phyloP scores from a whole-genome alignment of 2,888 invertebrate genomes.

The Acrobeloides nanus region DNA sequence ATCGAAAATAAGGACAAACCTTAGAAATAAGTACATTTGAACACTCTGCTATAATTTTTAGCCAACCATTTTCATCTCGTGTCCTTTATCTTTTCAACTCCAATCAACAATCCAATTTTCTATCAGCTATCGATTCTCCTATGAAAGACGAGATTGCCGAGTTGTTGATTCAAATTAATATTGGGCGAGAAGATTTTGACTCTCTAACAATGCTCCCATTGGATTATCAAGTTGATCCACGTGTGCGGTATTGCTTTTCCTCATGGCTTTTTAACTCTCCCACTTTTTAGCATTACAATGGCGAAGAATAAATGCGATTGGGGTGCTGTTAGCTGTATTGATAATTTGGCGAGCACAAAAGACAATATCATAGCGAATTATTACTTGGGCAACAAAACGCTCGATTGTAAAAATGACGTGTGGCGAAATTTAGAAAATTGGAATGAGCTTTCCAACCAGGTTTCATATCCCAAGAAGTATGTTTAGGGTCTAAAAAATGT shows the following conservation, averaged over 20 bases:
- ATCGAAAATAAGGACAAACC: too few species aligned
- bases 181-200: too few species aligned
- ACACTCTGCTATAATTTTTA: too few species aligned
- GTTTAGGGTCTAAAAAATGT: too few species aligned
- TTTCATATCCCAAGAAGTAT: conserved; percentile 5
- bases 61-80: too few species aligned
- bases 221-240: neutral
- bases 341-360: neutral
- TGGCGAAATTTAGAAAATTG: neutral
- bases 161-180: too few species aligned
- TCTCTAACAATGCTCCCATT: too few species aligned
- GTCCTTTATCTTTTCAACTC: too few species aligned
- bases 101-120: too few species aligned
- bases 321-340: neutral
- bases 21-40: too few species aligned
- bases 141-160: too few species aligned
- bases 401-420: conserved; percentile 5
- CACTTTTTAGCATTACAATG: neutral
- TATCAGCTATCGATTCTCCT: too few species aligned
- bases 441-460: conserved; percentile 2
- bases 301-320: conserved; percentile 3
- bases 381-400: conserved; percentile 3
- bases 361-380: neutral
- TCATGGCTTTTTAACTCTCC: neutral
- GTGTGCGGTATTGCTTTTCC: conserved; percentile 1